Evolutionary conservation across 2,888 invertebrate species (phyloP), one percentile per base, ranked within the genome.

Genomic region (Pyrochroa serraticornis): DNA sequence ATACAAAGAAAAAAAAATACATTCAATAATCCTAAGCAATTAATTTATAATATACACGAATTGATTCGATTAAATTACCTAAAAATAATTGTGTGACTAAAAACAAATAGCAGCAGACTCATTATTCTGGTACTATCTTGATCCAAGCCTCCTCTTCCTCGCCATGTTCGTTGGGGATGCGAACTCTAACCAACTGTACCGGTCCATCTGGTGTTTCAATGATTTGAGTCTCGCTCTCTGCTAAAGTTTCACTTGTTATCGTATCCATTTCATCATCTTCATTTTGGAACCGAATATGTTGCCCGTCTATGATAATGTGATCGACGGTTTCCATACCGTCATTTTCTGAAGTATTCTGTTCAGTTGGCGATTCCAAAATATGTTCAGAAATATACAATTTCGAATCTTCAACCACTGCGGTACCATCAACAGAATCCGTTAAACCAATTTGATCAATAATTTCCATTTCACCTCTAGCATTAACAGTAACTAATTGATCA

Each of bases 331-430:
- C 60, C 9, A 55, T 12, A 2, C 45, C 46, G 35, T 66, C 65
- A 3, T 60, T 46, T n/a, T 70, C 33, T 67, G 65, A n/a, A n/a
- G n/a, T n/a, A 8, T 73, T 69, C 9, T 71, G 65, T 32, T 54
- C 57, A 12, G 36, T 32, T 2, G 57, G 51, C 34, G 50, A 50
- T 7, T 34, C 47, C 34, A 83, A 77, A 36, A 83, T 81, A 58
- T 82, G 82, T 59, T 83, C 83, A 0, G 83, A 79, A 10, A 84
- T 82, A 64, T 82, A 84, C 49, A 84, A 67, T 62, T 82, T 82
- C 0, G 80, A 77, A 51, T 81, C 79, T 55, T 78, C 79, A 7
- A 63, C 59, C 7, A 44, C 39, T 7, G 12, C 34, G 9, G 47
- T 52, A 6, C 51, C 61, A 9, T 50, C 60, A 7, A 60, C 55